Evolutionary conservation across 1,140 invertebrate genomes (phyloP).

Genomic region (Piezodorus guildinii): DNA sequence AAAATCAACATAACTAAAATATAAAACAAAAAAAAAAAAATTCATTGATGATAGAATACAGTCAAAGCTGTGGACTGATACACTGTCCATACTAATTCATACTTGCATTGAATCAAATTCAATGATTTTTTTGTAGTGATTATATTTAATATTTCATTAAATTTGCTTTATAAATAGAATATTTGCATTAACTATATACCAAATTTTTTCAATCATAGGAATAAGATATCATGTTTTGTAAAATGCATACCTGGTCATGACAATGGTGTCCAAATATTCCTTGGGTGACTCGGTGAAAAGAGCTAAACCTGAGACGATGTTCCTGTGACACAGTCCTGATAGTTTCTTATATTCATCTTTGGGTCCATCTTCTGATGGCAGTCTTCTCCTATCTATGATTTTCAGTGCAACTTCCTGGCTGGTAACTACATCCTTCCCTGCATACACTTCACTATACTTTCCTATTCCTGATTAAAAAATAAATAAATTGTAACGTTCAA

Average conservation of each 20-base stretch:
- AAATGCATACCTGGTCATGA: conserved; percentile 59
- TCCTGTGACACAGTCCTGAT: conserved; percentile 52
- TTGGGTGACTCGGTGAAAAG: conserved; percentile 60
- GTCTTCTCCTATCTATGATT: conserved; percentile 50
- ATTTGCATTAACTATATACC: too few species aligned
- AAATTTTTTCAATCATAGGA: too few species aligned
- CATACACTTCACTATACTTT: conserved; percentile 30
- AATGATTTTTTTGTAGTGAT: too few species aligned
- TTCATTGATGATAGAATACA: too few species aligned
- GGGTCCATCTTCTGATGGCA: conserved; percentile 39
- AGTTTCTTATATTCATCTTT: conserved; percentile 39
- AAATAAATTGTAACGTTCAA: conserved; percentile 1
- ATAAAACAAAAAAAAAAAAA: too few species aligned
- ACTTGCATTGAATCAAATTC: too few species aligned
- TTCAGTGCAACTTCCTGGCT: conserved; percentile 66
- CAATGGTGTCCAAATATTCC: conserved; percentile 54
- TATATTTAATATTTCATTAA: too few species aligned
- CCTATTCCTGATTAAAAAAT: background rate
- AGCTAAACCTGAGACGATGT: conserved; percentile 55
- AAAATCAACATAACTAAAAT: too few species aligned
- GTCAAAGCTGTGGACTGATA: too few species aligned
- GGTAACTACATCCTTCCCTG: conserved; percentile 57
- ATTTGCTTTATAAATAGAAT: too few species aligned
- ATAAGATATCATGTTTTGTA: too few species aligned
- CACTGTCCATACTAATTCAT: too few species aligned